Evolutionary conservation across 2,113 vertebrate genomes (phyloP).

Genomic region (Lamprologus ornatipinnis): DNA sequence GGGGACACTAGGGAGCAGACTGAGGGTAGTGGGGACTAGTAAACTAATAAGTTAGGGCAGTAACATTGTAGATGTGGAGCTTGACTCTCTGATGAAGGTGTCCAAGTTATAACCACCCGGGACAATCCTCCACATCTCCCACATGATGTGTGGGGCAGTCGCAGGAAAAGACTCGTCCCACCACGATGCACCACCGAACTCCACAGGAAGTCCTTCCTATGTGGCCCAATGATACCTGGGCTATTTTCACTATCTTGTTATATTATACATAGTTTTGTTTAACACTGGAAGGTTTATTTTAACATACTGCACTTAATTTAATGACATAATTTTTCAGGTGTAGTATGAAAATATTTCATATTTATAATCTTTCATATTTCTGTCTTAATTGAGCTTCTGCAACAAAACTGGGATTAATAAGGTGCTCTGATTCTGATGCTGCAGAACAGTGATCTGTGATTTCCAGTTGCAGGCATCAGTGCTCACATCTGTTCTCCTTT

Average conservation of each 20-base stretch:
- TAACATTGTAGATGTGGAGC: not conserved
- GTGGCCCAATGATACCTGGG: not conserved
- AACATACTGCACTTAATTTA: not conserved
- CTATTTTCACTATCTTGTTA: not conserved
- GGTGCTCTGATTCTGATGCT: not conserved
- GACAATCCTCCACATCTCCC: not conserved
- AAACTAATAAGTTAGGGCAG: not conserved
- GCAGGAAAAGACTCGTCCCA: not conserved
- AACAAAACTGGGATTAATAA: not conserved
- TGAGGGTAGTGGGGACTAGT: not conserved
- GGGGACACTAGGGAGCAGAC: not conserved
- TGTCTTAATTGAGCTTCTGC: not conserved
- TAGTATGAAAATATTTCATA: not conserved
- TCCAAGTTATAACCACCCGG: rapidly evolving
- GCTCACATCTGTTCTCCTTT: not conserved
- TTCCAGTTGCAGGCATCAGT: not conserved
- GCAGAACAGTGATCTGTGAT: not conserved
- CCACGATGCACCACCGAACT: not conserved
- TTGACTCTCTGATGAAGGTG: not conserved
- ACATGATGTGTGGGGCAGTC: not conserved
- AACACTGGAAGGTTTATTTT: not conserved
- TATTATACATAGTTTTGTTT: not conserved
- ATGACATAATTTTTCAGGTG: not conserved
- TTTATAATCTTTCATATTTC: not conserved
- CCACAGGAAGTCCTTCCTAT: not conserved